Evolutionary conservation across 2,113 vertebrate species (phyloP).

Genomic region (Lutjanus erythropterus): DNA sequence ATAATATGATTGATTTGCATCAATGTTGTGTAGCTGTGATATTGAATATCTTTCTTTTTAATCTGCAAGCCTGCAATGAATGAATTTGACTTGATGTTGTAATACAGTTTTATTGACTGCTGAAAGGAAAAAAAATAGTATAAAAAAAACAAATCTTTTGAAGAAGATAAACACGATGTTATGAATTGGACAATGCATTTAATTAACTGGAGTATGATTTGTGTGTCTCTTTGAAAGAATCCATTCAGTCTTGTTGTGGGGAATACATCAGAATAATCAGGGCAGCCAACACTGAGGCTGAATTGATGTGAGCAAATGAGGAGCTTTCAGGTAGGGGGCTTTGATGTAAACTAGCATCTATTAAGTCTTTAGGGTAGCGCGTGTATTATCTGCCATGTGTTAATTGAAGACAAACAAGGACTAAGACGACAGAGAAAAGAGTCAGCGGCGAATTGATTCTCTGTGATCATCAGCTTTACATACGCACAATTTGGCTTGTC

Average conservation of each 20-base stretch:
- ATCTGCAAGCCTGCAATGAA: neutral
- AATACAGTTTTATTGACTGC: neutral
- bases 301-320: slow-evolving; percentile 33
- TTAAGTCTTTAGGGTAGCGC: slow-evolving; percentile 56
- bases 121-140: neutral
- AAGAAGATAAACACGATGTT: slow-evolving; percentile 11
- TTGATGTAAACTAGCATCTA: slow-evolving; percentile 32
- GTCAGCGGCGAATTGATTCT: slow-evolving; percentile 10
- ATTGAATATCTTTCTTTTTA: neutral
- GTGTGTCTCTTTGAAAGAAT: slow-evolving; percentile 33
- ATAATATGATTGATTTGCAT: neutral
- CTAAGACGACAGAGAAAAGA: neutral
- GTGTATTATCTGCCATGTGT: neutral
- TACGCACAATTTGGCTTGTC: neutral
- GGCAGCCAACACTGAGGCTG: slow-evolving; percentile 8
- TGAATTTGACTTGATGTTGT: neutral
- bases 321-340: slow-evolving; percentile 47
- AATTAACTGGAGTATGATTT: slow-evolving; percentile 21
- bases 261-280: slow-evolving; percentile 12
- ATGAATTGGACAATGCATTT: slow-evolving; percentile 5
- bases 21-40: neutral
- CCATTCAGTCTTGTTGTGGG: slow-evolving; percentile 39
- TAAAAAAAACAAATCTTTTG: neutral
- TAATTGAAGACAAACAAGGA: slow-evolving; percentile 24
- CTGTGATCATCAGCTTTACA: slow-evolving; percentile 9